Evolutionary conservation across 1,140 invertebrate genomes (phyloP).

Genomic region (Telenomus remus): DNA sequence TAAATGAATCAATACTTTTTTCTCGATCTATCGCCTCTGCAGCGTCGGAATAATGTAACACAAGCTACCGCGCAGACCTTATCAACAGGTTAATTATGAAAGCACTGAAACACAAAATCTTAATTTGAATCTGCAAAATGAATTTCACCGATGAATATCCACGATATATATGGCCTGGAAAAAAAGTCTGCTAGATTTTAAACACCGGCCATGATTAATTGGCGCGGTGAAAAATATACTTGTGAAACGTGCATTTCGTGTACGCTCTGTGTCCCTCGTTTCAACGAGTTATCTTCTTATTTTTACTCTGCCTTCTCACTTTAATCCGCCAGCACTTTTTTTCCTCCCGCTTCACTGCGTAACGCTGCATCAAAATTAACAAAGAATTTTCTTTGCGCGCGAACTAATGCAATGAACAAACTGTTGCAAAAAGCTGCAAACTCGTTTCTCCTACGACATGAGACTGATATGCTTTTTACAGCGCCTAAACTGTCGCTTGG

Average conservation of each 20-base stretch:
- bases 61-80: background rate
- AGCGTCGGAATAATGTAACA: background rate
- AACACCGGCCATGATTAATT: background rate
- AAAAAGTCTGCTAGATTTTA: constrained; percentile 1
- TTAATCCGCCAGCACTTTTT: background rate
- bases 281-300: background rate
- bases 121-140: constrained; percentile 16
- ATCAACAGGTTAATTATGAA: constrained; percentile 4
- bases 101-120: constrained; percentile 8
- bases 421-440: constrained; percentile 18
- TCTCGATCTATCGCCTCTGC: too few species aligned
- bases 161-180: background rate
- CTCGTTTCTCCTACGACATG: constrained; percentile 22
- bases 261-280: background rate
- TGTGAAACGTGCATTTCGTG: constrained; percentile 2
- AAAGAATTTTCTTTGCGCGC: constrained; percentile 20
- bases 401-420: constrained; percentile 41
- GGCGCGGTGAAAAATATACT: background rate
- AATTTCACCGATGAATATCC: background rate
- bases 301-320: background rate
- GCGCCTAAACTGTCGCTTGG: too few species aligned
- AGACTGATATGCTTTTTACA: too few species aligned
- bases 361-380: constrained; percentile 7
- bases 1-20: too few species aligned
- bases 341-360: background rate